phyloP scores from a whole-genome alignment of 2,888 invertebrate genomes.

The Spilarctia lutea region DNA sequence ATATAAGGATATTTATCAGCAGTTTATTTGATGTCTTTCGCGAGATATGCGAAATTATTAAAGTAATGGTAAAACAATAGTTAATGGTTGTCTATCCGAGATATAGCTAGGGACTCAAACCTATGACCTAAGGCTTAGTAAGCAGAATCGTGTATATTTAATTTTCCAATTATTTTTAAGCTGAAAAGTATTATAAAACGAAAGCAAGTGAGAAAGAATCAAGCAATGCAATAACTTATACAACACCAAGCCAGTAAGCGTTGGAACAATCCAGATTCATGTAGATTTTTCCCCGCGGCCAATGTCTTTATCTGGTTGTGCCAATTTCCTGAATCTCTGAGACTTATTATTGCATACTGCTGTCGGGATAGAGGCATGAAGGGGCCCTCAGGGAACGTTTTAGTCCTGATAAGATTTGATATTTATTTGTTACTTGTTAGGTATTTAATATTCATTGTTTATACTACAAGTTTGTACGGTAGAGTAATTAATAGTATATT shows the following conservation, averaged over 20 bases:
- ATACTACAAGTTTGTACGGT: background rate
- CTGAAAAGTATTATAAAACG: background rate
- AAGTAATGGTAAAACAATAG: too few relatives aligned
- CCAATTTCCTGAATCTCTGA: constrained; percentile 48
- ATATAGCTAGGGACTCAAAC: too few relatives aligned
- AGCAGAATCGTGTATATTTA: too few relatives aligned
- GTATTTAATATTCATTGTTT: background rate
- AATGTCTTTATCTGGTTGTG: constrained; percentile 48
- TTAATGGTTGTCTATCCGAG: too few relatives aligned
- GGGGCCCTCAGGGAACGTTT: constrained; percentile 23
- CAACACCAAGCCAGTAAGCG: constrained; percentile 1
- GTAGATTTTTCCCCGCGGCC: constrained; percentile 41
- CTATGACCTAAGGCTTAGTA: too few relatives aligned
- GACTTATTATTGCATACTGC: constrained; percentile 47
- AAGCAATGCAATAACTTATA: background rate
- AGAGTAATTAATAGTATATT: background rate
- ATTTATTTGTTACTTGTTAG: background rate
- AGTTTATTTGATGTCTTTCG: too few relatives aligned
- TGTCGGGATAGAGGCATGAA: constrained; percentile 19
- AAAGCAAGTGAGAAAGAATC: background rate
- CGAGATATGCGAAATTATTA: too few relatives aligned
- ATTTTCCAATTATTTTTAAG: background rate
- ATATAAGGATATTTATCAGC: too few relatives aligned
- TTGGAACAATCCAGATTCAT: constrained; percentile 24
- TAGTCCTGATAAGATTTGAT: background rate